Base-by-base conservation (phyloP, 2,888 invertebrate genomes). In the Nudaria mundana region DNA sequence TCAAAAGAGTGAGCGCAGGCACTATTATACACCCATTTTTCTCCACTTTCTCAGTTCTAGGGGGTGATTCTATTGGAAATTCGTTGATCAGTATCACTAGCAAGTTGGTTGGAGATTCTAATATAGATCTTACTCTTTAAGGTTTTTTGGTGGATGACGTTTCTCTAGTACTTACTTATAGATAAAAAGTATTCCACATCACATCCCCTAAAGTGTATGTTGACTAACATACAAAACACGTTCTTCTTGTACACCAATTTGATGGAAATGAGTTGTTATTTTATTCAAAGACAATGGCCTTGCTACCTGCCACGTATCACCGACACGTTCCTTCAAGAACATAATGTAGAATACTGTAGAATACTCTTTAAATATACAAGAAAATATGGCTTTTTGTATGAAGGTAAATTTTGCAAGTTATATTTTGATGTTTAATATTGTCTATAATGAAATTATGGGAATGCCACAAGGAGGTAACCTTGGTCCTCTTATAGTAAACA, bases 301-400 rank as follows among this genome's bases (percentile, higher is more conserved):
- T 45, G 42, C 56, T 47, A 50, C 59, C 51, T 56, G 56, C 58
- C 56, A 56, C 59, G 56, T 56, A 40, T 36, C 23, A 28, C 6
- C 12, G 39, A 53, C 40, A 57, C 46, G 55, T 44, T 38, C 22
- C 34, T 28, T 23, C 26, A 23, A 25, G 7, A 30, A 28, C 18
- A 30, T 26, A 25, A 30, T 20, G 20, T 2, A 12, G n/a, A 15
- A 30, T 31, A 16, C 16, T 30, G 20, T 30, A 20, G 24, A 30
- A 33, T 12, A 30, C 20, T 24, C 15, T 20, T 40, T 16, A 34
- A 35, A 35, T 18, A 35, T 35, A 40, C 28, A 33, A 23, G 10
- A 14, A 28, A 5, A 15, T 20, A 11, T 28, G 20, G 28, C 14
- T 35, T 20, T 13, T n/a, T 32, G 4, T 24, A 25, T 34, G 25